phyloP scores from a whole-genome alignment of 2,888 invertebrate species.

The Agrotis segetum region DNA sequence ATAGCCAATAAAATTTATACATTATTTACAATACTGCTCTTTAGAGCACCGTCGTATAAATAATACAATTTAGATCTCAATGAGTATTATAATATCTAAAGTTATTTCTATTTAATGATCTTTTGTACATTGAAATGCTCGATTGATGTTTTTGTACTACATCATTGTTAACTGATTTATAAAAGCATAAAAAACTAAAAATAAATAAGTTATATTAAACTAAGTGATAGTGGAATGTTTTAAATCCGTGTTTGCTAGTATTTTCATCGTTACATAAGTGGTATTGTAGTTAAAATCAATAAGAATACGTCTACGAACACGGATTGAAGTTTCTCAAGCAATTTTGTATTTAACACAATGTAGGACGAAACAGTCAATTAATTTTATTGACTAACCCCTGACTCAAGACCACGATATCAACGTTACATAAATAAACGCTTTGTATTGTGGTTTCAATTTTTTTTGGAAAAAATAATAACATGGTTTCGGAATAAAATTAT shows the following conservation, averaged over 20 bases:
- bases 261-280: slow-evolving; percentile 21
- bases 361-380: slow-evolving; percentile 51
- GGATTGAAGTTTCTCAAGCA: slow-evolving; percentile 32
- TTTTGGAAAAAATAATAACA: slow-evolving; percentile 8
- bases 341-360: slow-evolving; percentile 39
- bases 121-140: slow-evolving; percentile 79
- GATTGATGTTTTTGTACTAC: slow-evolving; percentile 76
- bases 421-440: slow-evolving; percentile 35
- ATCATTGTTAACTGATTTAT: slow-evolving; percentile 60
- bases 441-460: neutral
- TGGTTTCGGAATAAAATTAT: slow-evolving; percentile 3
- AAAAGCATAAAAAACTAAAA: slow-evolving; percentile 63
- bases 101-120: slow-evolving; percentile 51
- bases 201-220: slow-evolving; percentile 62
- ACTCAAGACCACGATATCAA: slow-evolving; percentile 5
- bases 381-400: slow-evolving; percentile 28
- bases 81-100: slow-evolving; percentile 70
- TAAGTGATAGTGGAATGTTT: slow-evolving; percentile 33
- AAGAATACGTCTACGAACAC: slow-evolving; percentile 22
- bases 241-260: slow-evolving; percentile 27
- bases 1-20: slow-evolving; percentile 77
- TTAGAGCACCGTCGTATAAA: slow-evolving; percentile 67
- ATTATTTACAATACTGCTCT: slow-evolving; percentile 83
- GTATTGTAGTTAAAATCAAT: slow-evolving; percentile 30
- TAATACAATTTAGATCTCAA: slow-evolving; percentile 70